Percentiles rank a stretch among this genome's conserved stretches.
These are phyloP conservation scores for Otolemur garnettii DNA, from an alignment of 2,113 vertebrate species.

Conservation along the genomic window DNA sequence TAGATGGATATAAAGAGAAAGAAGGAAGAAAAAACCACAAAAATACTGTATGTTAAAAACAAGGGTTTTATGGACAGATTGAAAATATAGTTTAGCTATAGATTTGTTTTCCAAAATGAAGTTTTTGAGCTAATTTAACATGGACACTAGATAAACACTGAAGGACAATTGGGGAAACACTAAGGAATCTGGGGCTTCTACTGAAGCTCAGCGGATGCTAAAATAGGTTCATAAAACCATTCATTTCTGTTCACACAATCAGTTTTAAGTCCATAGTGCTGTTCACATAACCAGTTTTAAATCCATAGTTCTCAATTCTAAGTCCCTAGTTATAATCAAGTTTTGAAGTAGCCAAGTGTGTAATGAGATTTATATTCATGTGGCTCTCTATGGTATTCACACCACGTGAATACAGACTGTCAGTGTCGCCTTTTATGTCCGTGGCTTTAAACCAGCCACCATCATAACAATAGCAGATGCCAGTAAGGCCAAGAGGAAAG, in stretches of 20 bases:
- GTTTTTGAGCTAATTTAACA: neutral
- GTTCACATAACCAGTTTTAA: neutral
- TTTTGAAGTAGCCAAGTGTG: neutral
- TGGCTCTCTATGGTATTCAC: neutral
- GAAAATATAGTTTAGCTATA: neutral
- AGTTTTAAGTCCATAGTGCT: neutral
- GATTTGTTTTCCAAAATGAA: neutral
- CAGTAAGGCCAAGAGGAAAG: neutral
- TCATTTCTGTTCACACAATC: neutral
- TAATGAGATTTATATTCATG: neutral
- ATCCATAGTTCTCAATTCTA: neutral
- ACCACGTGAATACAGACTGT: neutral
- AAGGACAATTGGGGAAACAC: neutral
- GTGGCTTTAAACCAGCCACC: neutral
- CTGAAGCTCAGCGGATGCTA: neutral
- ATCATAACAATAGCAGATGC: neutral
- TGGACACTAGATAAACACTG: neutral
- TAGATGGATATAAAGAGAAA: neutral
- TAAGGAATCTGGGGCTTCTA: neutral
- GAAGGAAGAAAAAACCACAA: neutral
- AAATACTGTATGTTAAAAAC: neutral
- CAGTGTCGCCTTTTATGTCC: rapidly evolving
- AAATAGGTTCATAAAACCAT: neutral
- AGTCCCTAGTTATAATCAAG: neutral
- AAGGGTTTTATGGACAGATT: neutral